A percentile compares a stretch with the other conserved stretches of the same genome.
Evolutionary conservation across 1,140 invertebrate species (phyloP).

Genomic region (Laupala kohalensis): DNA sequence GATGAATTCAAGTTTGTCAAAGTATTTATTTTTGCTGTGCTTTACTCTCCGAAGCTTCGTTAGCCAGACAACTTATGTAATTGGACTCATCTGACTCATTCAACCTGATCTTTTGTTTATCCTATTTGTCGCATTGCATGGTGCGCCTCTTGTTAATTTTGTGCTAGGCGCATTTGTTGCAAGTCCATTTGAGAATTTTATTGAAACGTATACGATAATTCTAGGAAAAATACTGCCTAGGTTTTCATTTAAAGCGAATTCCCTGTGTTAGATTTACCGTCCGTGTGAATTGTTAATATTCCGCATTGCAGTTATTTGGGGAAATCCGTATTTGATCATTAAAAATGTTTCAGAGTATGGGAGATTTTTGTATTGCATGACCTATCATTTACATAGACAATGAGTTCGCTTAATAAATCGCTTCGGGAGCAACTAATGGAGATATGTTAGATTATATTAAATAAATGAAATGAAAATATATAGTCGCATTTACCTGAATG

Average conservation of each 20-base stretch:
- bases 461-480: not conserved
- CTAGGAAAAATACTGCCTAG: not conserved
- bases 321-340: not conserved
- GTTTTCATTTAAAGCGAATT: not conserved
- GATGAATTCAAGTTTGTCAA: too few relatives aligned
- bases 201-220: too few relatives aligned
- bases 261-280: not conserved
- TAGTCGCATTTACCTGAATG: not conserved
- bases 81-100: too few relatives aligned
- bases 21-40: too few relatives aligned
- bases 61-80: too few relatives aligned
- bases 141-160: not conserved
- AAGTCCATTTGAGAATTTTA: not conserved
- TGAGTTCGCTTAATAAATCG: not conserved
- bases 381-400: not conserved
- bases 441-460: not conserved
- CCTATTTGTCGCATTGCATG: not conserved
- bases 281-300: not conserved
- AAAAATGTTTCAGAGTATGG: not conserved
- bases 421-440: not conserved
- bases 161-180: not conserved
- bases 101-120: too few relatives aligned
- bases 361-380: not conserved
- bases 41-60: too few relatives aligned
- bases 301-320: not conserved